phyloP scores from a whole-genome alignment of 2,888 invertebrate genomes.

The Scaptomyza reducta region DNA sequence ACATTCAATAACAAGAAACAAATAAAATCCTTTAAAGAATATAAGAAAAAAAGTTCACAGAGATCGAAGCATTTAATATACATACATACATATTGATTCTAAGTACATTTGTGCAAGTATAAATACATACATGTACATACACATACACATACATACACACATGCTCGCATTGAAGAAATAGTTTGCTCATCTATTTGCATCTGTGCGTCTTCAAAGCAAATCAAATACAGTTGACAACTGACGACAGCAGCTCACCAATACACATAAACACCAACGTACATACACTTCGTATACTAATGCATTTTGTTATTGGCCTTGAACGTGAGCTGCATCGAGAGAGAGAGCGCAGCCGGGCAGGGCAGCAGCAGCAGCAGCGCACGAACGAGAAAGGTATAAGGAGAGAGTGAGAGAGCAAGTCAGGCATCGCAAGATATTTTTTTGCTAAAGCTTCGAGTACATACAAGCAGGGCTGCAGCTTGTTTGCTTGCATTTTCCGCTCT shows the following conservation, averaged over 20 bases:
- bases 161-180: slow-evolving; percentile 9
- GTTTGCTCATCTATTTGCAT: slow-evolving; percentile 27
- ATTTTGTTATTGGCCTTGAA: slow-evolving; percentile 82
- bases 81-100: slow-evolving; percentile 53
- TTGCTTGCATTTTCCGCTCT: slow-evolving; percentile 48
- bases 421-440: slow-evolving; percentile 48
- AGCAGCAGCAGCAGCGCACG: slow-evolving; percentile 7
- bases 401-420: slow-evolving; percentile 14
- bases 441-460: slow-evolving; percentile 57
- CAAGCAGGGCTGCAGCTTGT: slow-evolving; percentile 32
- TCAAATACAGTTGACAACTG: slow-evolving; percentile 66
- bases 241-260: slow-evolving; percentile 48
- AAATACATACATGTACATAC: too few relatives aligned
- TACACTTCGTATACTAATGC: slow-evolving; percentile 44
- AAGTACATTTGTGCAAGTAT: slow-evolving; percentile 4
- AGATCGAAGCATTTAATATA: slow-evolving; percentile 32
- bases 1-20: too few relatives aligned
- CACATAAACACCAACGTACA: slow-evolving; percentile 4
- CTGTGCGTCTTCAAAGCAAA: slow-evolving; percentile 38
- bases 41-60: neutral
- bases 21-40: too few relatives aligned
- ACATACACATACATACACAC: neutral
- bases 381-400: slow-evolving; percentile 10
- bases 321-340: slow-evolving; percentile 83
- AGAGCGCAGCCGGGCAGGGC: neutral